Evolutionary conservation across 2,113 vertebrate genomes (phyloP).

Genomic region (Megaceryle maxima): DNA sequence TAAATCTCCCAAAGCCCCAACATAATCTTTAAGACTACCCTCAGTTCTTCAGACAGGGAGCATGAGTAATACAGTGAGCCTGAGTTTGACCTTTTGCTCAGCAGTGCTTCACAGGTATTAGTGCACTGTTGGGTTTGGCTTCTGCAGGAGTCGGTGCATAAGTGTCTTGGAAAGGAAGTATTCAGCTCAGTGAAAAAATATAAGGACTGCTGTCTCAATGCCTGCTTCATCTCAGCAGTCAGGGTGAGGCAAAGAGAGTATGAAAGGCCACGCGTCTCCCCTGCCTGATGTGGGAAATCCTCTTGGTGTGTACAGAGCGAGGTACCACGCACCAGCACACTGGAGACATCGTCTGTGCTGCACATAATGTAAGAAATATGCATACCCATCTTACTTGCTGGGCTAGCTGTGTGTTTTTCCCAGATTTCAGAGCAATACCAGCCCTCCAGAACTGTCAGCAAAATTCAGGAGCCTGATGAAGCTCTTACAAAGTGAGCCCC

Average conservation of each 20-base stretch:
- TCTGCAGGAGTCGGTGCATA: neutral
- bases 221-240: neutral
- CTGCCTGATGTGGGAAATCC: neutral
- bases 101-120: neutral
- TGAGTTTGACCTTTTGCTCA: conserved; percentile 11
- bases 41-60: neutral
- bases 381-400: neutral
- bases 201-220: neutral
- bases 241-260: neutral
- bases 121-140: neutral
- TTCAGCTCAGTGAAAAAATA: neutral
- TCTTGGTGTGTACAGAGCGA: neutral
- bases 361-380: neutral
- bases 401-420: neutral
- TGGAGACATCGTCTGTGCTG: neutral
- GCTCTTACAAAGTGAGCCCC: neutral
- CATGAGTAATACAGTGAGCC: neutral
- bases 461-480: neutral
- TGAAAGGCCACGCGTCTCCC: neutral
- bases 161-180: neutral
- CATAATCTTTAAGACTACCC: conserved; percentile 29
- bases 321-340: neutral
- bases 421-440: neutral
- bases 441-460: neutral
- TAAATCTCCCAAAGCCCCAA: conserved; percentile 46